Percentiles rank a stretch among this genome's conserved stretches.
These are phyloP conservation scores for Callorhinus ursinus DNA, from an alignment of 2,113 vertebrate species.

Conservation along the genomic window DNA sequence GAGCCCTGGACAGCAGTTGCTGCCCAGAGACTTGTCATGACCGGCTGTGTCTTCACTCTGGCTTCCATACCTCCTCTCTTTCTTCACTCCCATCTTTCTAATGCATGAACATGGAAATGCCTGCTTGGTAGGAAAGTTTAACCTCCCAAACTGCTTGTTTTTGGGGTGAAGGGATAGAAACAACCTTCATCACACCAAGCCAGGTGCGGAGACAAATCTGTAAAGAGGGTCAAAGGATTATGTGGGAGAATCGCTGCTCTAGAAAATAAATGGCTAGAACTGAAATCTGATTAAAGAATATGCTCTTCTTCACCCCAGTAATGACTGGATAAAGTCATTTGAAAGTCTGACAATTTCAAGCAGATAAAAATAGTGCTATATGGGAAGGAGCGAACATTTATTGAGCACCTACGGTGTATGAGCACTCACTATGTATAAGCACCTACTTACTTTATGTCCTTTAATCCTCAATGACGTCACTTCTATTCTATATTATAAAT, in stretches of 20 bases:
- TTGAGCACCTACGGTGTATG: background rate
- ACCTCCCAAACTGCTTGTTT: background rate
- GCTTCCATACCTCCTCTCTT: background rate
- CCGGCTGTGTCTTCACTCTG: background rate
- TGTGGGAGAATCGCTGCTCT: background rate
- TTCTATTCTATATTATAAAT: background rate
- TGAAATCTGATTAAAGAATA: background rate
- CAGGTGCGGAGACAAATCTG: background rate
- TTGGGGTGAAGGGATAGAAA: background rate
- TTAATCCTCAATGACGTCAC: background rate
- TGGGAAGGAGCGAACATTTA: background rate
- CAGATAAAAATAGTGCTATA: background rate
- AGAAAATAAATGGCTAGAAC: background rate
- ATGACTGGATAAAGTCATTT: background rate
- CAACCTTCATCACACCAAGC: background rate
- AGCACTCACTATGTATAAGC: background rate
- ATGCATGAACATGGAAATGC: background rate
- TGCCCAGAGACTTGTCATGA: background rate
- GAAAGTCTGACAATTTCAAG: background rate
- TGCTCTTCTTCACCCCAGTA: background rate
- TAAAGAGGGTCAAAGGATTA: background rate
- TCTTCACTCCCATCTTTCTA: background rate
- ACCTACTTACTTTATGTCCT: background rate
- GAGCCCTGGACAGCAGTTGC: accelerated
- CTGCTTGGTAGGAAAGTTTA: background rate